These are phyloP conservation scores for Anoura caudifer DNA, from an alignment of 2,113 vertebrate species.

Conservation along the genomic window DNA sequence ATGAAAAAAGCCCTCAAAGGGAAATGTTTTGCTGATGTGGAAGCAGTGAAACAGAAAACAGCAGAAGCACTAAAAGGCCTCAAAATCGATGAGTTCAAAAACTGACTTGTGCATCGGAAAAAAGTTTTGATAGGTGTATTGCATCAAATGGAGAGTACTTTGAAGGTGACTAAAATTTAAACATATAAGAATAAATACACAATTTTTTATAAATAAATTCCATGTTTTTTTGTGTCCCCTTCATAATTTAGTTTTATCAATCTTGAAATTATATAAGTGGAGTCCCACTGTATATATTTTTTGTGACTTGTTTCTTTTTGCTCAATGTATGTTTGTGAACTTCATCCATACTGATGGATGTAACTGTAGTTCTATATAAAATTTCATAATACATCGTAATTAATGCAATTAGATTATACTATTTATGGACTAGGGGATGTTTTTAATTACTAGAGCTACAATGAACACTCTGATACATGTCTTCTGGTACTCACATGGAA, in stretches of 20 bases:
- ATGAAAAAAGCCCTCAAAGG: no score
- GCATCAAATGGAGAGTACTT: no score
- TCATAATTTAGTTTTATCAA: neutral
- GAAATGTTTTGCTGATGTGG: no score
- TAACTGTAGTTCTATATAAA: neutral
- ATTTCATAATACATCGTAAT: neutral
- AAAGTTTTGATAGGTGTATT: no score
- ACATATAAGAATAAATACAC: no score
- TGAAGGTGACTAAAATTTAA: no score
- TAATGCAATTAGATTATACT: neutral
- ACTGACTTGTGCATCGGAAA: no score
- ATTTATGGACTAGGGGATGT: neutral
- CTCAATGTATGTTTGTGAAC: neutral
- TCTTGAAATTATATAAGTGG: neutral
- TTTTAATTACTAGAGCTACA: neutral
- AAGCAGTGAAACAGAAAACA: no score
- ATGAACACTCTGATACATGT: neutral
- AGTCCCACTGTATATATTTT: neutral
- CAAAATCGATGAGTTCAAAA: no score
- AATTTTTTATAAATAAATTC: no score
- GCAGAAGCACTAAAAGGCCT: no score
- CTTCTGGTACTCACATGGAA: neutral
- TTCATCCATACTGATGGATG: neutral
- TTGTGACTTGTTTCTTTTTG: neutral
- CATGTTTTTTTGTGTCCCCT: no score